A percentile compares a stretch with the other conserved stretches of the same genome.
Evolutionary conservation across 1,140 invertebrate genomes (phyloP).

Genomic region (Tetranychus urticae): DNA sequence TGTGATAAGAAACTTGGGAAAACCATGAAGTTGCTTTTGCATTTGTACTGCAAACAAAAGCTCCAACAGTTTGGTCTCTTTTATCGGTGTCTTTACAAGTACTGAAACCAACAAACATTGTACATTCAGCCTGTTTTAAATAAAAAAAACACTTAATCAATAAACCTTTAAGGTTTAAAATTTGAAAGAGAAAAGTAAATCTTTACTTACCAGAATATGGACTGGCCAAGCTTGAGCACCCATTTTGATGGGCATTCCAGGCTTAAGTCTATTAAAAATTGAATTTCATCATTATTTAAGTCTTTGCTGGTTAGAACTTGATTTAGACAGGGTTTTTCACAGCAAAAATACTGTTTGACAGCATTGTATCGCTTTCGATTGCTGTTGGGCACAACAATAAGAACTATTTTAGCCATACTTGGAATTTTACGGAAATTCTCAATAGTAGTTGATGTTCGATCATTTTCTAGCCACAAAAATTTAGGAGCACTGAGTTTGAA

Average conservation of each 20-base stretch:
- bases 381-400: conserved; percentile 40
- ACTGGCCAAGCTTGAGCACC: conserved; percentile 32
- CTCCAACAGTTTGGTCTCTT: conserved; percentile 20
- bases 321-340: conserved; percentile 30
- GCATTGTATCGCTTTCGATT: conserved; percentile 35
- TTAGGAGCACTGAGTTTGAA: conserved; percentile 16
- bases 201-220: conserved; percentile 24
- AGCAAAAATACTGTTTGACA: conserved; percentile 58
- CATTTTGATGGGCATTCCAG: conserved; percentile 34
- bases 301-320: conserved; percentile 44
- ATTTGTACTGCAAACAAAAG: conserved; percentile 25
- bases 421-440: background rate
- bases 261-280: conserved; percentile 50
- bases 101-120: conserved; percentile 16
- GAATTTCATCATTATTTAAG: conserved; percentile 29
- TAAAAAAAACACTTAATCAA: background rate
- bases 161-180: conserved; percentile 7
- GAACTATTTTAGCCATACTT: conserved; percentile 18
- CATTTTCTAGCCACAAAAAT: background rate
- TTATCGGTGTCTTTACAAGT: conserved; percentile 24
- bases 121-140: background rate
- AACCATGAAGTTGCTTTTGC: conserved; percentile 46
- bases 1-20: conserved; percentile 14
- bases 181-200: conserved; percentile 8
- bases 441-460: background rate